Percentiles rank a stretch among this genome's conserved stretches.
Evolutionary conservation across 1,140 invertebrate genomes (phyloP).

Genomic region (Psilanteris sp.): DNA sequence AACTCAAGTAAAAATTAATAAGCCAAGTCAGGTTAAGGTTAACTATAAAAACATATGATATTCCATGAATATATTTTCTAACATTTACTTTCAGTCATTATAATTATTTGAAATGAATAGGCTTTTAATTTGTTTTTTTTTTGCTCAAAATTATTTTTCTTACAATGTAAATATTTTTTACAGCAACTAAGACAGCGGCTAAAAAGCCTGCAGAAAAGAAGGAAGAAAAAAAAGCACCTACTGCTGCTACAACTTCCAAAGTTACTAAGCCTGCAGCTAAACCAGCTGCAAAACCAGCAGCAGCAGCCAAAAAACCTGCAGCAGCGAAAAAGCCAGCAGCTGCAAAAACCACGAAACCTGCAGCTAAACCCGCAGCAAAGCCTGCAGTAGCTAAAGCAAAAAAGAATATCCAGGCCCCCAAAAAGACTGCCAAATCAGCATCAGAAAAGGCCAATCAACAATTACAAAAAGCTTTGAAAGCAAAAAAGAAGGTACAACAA

Average conservation of each 20-base stretch:
- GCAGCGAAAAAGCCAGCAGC: conserved; percentile 62
- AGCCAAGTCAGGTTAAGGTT: too few species aligned
- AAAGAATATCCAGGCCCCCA: conserved; percentile 82
- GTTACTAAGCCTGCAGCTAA: conserved; percentile 70
- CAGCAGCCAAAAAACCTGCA: conserved; percentile 72
- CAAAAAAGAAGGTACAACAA: conserved; percentile 87
- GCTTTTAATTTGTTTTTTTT: too few species aligned
- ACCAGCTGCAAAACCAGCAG: conserved; percentile 73
- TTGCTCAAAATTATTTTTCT: too few species aligned
- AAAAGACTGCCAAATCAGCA: too few species aligned
- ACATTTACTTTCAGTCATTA: too few species aligned
- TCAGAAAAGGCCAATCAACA: conserved; percentile 81
- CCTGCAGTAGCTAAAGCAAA: too few species aligned
- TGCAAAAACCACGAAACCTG: conserved; percentile 72
- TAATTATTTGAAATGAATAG: too few species aligned
- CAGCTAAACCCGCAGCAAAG: conserved; percentile 81
- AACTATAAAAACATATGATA: too few species aligned
- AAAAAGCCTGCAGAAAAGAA: conserved; percentile 81
- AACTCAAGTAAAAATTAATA: too few species aligned
- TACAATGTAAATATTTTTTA: too few species aligned
- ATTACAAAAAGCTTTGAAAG: conserved; percentile 84
- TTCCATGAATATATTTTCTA: too few species aligned
- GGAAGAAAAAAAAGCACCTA: conserved; percentile 75
- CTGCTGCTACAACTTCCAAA: conserved; percentile 73
- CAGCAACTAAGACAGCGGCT: conserved; percentile 81